Conservation (phyloP, 1,140 invertebrate species). For the Drosophila chauvacae region DNA sequence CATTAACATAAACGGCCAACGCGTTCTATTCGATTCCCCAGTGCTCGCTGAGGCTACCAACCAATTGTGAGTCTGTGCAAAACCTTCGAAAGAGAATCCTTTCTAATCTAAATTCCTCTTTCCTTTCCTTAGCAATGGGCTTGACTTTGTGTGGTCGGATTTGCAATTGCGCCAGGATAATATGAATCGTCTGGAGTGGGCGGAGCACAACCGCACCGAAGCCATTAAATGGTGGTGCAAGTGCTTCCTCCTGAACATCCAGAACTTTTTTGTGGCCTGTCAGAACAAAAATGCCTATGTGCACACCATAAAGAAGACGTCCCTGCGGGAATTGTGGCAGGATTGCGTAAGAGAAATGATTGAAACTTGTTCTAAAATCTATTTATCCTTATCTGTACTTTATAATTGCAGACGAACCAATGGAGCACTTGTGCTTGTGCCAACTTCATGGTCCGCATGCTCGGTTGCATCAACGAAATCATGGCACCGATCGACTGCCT, state of each 20-base stretch:
- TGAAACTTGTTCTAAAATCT: too few species aligned
- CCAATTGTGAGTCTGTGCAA: conserved; percentile 9
- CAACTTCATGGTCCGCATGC: conserved; percentile 40
- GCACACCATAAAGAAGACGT: conserved; percentile 8
- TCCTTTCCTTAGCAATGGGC: background rate
- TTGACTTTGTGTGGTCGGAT: conserved; percentile 18
- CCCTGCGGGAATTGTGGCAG: conserved; percentile 21
- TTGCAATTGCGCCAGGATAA: conserved; percentile 39
- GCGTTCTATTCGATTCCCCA: conserved; percentile 51
- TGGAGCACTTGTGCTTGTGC: conserved; percentile 39
- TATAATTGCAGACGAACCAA: conserved; percentile 16
- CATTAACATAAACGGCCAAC: conserved; percentile 5
- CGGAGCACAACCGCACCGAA: conserved; percentile 22
- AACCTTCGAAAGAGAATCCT: too few species aligned
- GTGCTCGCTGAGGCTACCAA: conserved; percentile 33
- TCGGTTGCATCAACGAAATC: conserved; percentile 16
- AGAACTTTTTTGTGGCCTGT: conserved; percentile 39
- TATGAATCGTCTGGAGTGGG: conserved; percentile 57
- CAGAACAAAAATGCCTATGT: conserved; percentile 38
- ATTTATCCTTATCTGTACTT: too few species aligned
- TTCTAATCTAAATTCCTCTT: background rate
- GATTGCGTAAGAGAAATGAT: conserved; percentile 17
- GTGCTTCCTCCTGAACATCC: conserved; percentile 45
- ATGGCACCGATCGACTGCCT: conserved; percentile 31
- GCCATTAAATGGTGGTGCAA: conserved; percentile 57